These are phyloP conservation scores for Brachionus rotundiformis DNA, from an alignment of 1,140 invertebrate species.

Conservation along the genomic window DNA sequence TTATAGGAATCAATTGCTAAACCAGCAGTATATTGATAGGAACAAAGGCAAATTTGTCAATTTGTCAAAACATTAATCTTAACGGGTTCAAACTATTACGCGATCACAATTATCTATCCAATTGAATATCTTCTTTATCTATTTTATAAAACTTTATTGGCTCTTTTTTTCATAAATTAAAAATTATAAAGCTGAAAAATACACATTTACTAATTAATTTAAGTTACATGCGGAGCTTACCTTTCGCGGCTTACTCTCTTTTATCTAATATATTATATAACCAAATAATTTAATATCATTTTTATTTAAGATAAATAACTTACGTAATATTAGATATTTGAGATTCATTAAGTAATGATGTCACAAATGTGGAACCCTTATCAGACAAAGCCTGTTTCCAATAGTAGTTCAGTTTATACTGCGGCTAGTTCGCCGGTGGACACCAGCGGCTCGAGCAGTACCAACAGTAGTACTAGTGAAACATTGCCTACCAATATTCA, in stretches of 20 bases:
- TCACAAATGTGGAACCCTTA: conserved; percentile 52
- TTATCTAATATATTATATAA: conserved; percentile 9
- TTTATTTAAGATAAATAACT: conserved; percentile 12
- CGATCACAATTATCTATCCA: neutral
- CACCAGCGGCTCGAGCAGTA: neutral
- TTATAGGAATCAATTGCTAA: conserved; percentile 46
- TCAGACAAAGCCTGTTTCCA: neutral
- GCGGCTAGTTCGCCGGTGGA: conserved; percentile 13
- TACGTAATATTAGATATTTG: conserved; percentile 2
- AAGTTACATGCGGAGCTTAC: conserved; percentile 27
- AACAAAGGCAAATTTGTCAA: conserved; percentile 33
- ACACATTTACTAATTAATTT: conserved; percentile 49
- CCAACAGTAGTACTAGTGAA: conserved; percentile 43
- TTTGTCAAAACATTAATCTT: conserved; percentile 50
- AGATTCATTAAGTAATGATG: conserved; percentile 27
- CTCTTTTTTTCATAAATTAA: neutral
- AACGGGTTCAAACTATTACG: conserved; percentile 9
- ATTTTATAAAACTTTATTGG: neutral
- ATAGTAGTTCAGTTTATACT: neutral
- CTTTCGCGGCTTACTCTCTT: neutral
- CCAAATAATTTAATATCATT: conserved; percentile 5
- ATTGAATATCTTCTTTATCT: neutral
- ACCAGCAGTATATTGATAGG: conserved; percentile 49
- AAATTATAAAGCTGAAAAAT: conserved; percentile 47
- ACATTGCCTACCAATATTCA: neutral